Conservation (phyloP, 1,140 invertebrate genomes). For the Gonatopus flavifemur region DNA sequence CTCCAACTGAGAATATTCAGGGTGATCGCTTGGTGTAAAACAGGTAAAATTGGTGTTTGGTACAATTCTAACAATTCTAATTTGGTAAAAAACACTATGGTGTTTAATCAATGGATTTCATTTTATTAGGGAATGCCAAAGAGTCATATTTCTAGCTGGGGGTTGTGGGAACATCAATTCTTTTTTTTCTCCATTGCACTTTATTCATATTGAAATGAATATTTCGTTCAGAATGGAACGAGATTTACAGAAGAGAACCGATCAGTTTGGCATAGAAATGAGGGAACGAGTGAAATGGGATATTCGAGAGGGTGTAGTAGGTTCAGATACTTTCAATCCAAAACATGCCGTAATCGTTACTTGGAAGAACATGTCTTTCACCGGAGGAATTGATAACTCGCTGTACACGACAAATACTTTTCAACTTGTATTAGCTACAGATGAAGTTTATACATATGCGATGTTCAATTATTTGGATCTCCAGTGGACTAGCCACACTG, state of each 20-base stretch:
- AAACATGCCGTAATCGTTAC: constrained; percentile 91
- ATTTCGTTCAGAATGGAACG: constrained; percentile 63
- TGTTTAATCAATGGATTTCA: no score
- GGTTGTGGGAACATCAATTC: no score
- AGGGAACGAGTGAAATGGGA: constrained; percentile 85
- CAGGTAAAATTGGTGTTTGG: no score
- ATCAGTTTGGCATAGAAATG: constrained; percentile 84
- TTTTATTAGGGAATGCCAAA: no score
- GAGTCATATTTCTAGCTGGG: no score
- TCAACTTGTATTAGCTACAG: constrained; percentile 89
- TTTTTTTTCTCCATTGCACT: no score
- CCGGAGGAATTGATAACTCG: constrained; percentile 81
- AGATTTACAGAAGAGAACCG: constrained; percentile 73
- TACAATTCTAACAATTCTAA: no score
- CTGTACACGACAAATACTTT: constrained; percentile 89
- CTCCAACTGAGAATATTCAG: no score
- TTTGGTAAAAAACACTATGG: no score
- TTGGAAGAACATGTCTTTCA: constrained; percentile 94
- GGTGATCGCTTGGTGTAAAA: no score
- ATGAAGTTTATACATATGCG: constrained; percentile 91
- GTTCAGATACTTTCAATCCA: constrained; percentile 84
- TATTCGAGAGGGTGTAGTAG: constrained; percentile 87
- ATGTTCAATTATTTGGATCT: constrained; percentile 93
- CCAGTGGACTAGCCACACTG: constrained; percentile 88
- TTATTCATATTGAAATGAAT: background rate